phyloP scores from a whole-genome alignment of 2,888 invertebrate species.

The Torymus tubicola region DNA sequence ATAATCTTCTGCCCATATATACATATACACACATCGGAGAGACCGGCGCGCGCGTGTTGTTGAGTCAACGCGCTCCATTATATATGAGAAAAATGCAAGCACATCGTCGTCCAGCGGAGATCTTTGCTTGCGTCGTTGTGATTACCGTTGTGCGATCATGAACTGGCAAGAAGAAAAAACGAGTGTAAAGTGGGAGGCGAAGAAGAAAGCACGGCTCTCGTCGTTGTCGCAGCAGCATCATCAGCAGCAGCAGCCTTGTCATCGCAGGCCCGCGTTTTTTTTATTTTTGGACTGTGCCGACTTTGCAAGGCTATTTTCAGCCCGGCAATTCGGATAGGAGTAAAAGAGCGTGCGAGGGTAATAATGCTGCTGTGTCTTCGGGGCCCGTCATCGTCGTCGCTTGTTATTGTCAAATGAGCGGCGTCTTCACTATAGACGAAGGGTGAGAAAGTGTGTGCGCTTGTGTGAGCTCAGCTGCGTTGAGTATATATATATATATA shows the following conservation, averaged over 20 bases:
- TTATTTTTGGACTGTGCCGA: conserved; percentile 49
- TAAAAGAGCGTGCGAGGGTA: no score
- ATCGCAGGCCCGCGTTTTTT: conserved; percentile 18
- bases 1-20: conserved; percentile 1
- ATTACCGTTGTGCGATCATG: not conserved
- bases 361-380: not conserved
- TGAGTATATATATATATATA: no score
- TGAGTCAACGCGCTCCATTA: no score
- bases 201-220: not conserved
- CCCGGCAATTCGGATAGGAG: conserved; percentile 20
- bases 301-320: conserved; percentile 44
- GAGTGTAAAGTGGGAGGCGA: conserved; percentile 10
- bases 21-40: conserved; percentile 1
- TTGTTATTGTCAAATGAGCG: not conserved
- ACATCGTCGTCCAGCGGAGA: not conserved
- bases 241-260: no score
- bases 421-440: not conserved
- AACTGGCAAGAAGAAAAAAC: conserved; percentile 20
- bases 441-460: conserved; percentile 7
- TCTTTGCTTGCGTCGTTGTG: not conserved
- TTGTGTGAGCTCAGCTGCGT: no score
- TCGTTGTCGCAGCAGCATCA: no score
- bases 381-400: not conserved
- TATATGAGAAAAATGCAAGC: no score
- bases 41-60: no score